A percentile compares a stretch with the other conserved stretches of the same genome.
Conservation (phyloP, 1,140 invertebrate genomes). For the Coelopa frigida region DNA sequence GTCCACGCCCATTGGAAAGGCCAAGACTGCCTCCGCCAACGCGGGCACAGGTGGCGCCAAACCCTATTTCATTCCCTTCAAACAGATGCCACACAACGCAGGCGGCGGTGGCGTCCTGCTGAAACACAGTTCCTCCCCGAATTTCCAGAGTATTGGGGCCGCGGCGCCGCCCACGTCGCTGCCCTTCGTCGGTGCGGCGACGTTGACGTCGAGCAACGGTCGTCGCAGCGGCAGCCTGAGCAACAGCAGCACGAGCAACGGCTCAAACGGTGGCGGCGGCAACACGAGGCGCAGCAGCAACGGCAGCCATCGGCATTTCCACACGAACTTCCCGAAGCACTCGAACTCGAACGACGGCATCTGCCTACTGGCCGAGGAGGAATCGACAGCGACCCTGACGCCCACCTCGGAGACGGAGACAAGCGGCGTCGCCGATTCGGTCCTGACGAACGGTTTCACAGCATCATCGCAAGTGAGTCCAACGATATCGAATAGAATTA, state of each 20-base stretch:
- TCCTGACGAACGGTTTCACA: constrained; percentile 33
- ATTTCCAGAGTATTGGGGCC: too few species aligned
- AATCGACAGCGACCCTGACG: constrained; percentile 36
- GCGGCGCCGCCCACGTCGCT: constrained; percentile 32
- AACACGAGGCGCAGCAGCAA: constrained; percentile 26
- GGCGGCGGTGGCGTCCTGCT: constrained; percentile 21
- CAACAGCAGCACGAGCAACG: constrained; percentile 19
- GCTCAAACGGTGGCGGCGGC: constrained; percentile 9
- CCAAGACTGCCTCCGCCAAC: constrained; percentile 22
- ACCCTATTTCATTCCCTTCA: constrained; percentile 37
- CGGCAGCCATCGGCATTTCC: constrained; percentile 33
- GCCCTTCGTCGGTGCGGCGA: constrained; percentile 23
- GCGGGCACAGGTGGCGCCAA: constrained; percentile 22
- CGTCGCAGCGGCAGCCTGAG: constrained; percentile 29
- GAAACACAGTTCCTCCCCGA: constrained; percentile 30
- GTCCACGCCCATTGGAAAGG: constrained; percentile 26
- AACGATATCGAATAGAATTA: background rate
- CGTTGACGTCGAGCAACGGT: constrained; percentile 13
- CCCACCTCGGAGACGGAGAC: constrained; percentile 36
- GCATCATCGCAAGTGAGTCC: constrained; percentile 7
- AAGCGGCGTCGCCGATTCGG: constrained; percentile 22
- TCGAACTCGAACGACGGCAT: constrained; percentile 42
- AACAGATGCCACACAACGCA: constrained; percentile 32
- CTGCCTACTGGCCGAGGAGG: constrained; percentile 38
- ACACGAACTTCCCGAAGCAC: constrained; percentile 37